Evolutionary conservation across 1,140 invertebrate genomes (phyloP), one percentile per base, ranked within the genome.

Genomic region (Antheraea pernyi): DNA sequence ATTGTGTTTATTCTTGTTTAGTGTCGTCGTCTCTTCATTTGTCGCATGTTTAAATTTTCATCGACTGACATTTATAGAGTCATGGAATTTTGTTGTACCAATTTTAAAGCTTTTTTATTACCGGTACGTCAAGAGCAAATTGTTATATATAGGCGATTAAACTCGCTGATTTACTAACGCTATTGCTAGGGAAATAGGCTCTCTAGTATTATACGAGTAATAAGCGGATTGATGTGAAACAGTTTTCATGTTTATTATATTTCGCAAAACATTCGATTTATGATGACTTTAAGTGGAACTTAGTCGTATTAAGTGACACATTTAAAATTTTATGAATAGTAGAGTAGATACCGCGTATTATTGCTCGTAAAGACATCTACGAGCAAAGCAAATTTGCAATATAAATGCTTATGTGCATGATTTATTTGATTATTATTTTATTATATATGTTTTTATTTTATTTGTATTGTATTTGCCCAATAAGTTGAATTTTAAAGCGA

Each of bases 101-200:
- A 64, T 72, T 67, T 73, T 75, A 71, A 65, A 65, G 70, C 18
- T 9, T 66, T 76, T 68, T 77, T 77, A 70, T 66, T 77, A 66
- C 66, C 39, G 19, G 18, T 36, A 59, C 48, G 59, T 48, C 68
- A 65, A 48, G 19, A 22, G 75, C 68, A 76, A 79, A 81, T 81
- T 79, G 77, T 77, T 72, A 81, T 77, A 73, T 81, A 77, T 76
- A 63, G 65, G 53, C 77, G 46, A 79, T 75, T 75, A 70, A 72
- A 68, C 61, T 48, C 39, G 13, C 59, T 75, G 63, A 79, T 79
- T 79, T 79, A 77, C 69, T 65, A 68, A 8, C 37, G 46, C 58
- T 68, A 36, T 65, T 66, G n/a, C 19, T 46, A 61, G 64, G 58
- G 59, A 69, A 73, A 70, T 67, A 11, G 60, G 19, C 18, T 70